Base-by-base conservation (phyloP, 2,888 invertebrate genomes). In the Noctua fimbriata region DNA sequence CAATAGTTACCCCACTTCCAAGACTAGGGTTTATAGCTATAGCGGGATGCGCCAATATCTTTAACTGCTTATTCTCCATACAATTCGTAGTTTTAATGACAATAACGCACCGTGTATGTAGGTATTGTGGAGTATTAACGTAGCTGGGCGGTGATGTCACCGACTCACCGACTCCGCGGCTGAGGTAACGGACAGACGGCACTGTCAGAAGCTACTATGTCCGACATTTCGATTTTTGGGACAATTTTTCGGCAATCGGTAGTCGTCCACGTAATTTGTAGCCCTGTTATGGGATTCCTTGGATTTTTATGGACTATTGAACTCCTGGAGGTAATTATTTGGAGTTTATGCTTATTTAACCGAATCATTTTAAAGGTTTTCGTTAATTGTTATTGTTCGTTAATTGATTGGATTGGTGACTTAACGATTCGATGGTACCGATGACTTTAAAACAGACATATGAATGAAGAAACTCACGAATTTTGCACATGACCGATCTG, bases 61-160 rank as follows among this genome's bases (percentile, higher is more conserved):
- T 82, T 84, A 80, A 83, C 78, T 78, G 88, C 81, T 85, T 90
- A 91, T 89, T 90, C 86, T 89, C 87, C 80, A 86, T 83, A 78
- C 81, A 86, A 87, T 85, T 89, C 69, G 79, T 81, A 83, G 84
- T 87, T 90, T 86, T 88, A 86, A 89, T 84, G 87, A 87, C 86
- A 88, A 87, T 85, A 88, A 85, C 74, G 82, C 84, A 79, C 80
- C 70, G 83, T 71, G 82, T 83, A 86, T 87, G 89, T 89, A 90
- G 88, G 89, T 89, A 90, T 89, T 89, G 91, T 91, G 88, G 90
- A 89, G 92, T 91, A 91, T 93, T 90, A 92, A 92, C 93, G 92
- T 92, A 92, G 87, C 93, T 93, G 80, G 55, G 90, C 90, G 94
- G 88, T 95, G 96, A 96, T 95, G 94, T 96, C 95, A 95, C 90